Evolutionary conservation across 2,888 invertebrate species (phyloP), one percentile per base, ranked within the genome.

Genomic region (Cyclophora punctaria): DNA sequence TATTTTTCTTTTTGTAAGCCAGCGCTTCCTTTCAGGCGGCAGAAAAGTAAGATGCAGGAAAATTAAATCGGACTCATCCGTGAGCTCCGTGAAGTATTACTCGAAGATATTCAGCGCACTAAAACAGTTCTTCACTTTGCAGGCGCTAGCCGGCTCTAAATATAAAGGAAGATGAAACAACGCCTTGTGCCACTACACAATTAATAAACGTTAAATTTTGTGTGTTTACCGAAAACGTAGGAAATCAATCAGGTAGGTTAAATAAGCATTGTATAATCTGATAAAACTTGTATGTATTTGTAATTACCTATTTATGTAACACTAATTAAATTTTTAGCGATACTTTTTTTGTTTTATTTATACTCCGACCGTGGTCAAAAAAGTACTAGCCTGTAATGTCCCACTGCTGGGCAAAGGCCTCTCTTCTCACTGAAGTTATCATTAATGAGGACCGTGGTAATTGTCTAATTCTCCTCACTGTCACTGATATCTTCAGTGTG

Each of bases 81-180:
- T 87, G 61, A 69, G 68, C 59, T 84, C 87, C 50, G 78, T 78
- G 55, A 87, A 84, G 75, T 83, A 83, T 73, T 85, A 83, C 63
- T 76, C 79, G 75, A 85, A 79, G 80, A 85, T 88, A 64, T 80
- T 87, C 71, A 83, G 71, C 75, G 86, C 86, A 74, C 67, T 88
- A 79, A 88, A 86, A 86, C 85, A 85, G 69, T 85, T 84, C 76
- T 88, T 85, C 83, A 88, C 84, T 77, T 83, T 83, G 65, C 87
- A 86, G 79, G 83, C 87, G 67, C 64, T 82, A 71, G 77, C 80
- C 65, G 84, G 86, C 71, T 82, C 78, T 73, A 86, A 85, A 74
- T 83, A 73, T 78, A 86, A 86, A 82, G 83, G 78, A 74, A 85
- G 83, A 80, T 82, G 79, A 68, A 56, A 54, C 52, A 34, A 52